Evolutionary conservation across 23 tunicate species (phyloP).

Genomic region (Aplidium turbinatum): DNA sequence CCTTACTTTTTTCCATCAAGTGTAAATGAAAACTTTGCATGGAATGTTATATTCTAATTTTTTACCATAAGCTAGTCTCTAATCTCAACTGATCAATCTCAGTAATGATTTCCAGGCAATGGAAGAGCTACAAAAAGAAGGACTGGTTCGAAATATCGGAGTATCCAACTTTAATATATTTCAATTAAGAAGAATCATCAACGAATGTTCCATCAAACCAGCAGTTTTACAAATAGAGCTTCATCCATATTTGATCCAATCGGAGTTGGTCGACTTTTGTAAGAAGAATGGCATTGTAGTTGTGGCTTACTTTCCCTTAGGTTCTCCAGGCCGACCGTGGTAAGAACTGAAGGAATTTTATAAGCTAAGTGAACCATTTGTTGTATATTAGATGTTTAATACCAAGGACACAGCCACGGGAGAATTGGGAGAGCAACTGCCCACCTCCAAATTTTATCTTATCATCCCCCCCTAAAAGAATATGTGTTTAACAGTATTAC

Average conservation of each 20-base stretch:
- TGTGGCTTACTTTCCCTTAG: conserved; percentile 73
- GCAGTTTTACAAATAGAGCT: conserved; percentile 79
- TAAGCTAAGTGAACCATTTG: not conserved
- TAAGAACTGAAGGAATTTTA: no score
- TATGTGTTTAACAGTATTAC: no score
- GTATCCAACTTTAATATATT: conserved; percentile 72
- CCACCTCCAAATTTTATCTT: no score
- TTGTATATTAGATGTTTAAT: no score
- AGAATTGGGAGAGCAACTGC: no score
- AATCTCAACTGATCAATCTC: no score
- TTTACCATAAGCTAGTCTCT: no score
- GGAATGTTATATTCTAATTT: no score
- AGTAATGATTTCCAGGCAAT: conserved; percentile 49
- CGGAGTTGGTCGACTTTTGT: conserved; percentile 34
- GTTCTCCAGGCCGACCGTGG: conserved; percentile 52
- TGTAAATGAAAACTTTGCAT: no score
- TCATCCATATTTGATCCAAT: conserved; percentile 55
- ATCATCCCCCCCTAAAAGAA: no score
- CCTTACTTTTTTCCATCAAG: no score
- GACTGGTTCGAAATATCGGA: conserved; percentile 65
- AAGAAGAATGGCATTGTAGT: conserved; percentile 54
- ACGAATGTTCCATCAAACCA: conserved; percentile 54
- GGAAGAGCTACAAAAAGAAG: conserved; percentile 50
- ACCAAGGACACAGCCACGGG: no score
- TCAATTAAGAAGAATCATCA: conserved; percentile 46